Base-by-base conservation (phyloP, 2,888 invertebrate species). In the Agrochola litura region DNA sequence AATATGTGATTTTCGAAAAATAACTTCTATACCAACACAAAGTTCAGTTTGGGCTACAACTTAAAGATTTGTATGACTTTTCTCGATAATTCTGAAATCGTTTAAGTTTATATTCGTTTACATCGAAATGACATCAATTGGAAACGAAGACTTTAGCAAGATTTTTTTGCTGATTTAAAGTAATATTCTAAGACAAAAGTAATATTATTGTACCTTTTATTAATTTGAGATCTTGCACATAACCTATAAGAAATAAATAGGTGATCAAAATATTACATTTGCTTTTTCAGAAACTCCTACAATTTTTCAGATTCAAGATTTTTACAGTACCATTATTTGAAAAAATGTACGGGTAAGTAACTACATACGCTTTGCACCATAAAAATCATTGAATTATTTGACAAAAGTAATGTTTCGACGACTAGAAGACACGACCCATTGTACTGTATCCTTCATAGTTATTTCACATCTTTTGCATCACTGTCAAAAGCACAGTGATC, bases 161-260 rank as follows among this genome's bases (percentile, higher is more conserved):
- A 22, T n/a, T 14, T 46, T 6, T 43, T 64, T 66, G 22, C 1
- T 30, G 22, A 22, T 37, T 54, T 67, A 22, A 67, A 30, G 30
- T 30, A 52, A 16, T 52, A 30, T 52, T 54, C 22, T 52, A 22
- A 22, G 3, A 58, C 37, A 68, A 37, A 56, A n/a, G 10, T 37
- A 60, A 68, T 68, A 56, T 67, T 54, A 19, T n/a, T 37, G 67
- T 56, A 68, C 58, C 37, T 10, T 56, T 37, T 2, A 67, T 67
- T 68, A 61, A 68, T 60, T 71, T 72, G 71, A 71, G 71, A 71
- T 49, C 71, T 70, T 63, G 49, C 19, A 66, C 52, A 66, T 22
- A 66, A 77, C 16, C 9, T 77, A 77, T 6, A 77, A 30, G 52
- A 79, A 46, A 76, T 56, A 41, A 41, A n/a, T 25, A 41, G 25